Evolutionary conservation across 2,888 invertebrate species (phyloP).

Genomic region (Proisotoma minuta): DNA sequence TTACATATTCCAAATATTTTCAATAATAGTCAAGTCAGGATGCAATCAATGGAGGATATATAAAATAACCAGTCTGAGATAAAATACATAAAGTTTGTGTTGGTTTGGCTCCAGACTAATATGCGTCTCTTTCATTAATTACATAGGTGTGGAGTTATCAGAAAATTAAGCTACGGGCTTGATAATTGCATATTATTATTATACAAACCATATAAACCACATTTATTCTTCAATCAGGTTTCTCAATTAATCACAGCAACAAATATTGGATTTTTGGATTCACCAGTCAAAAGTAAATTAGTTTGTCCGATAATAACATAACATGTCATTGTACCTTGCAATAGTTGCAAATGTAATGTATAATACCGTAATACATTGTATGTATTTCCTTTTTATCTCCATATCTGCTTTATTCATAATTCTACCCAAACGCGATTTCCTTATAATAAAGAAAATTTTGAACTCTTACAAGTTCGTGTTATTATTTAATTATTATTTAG

Average conservation of each 20-base stretch:
- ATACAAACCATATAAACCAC: neutral
- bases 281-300: neutral
- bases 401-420: no score
- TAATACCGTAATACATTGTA: no score
- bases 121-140: conserved; percentile 37
- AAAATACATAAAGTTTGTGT: conserved; percentile 18
- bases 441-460: neutral
- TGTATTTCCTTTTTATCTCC: no score
- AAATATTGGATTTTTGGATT: neutral
- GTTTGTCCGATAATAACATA: neutral
- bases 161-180: conserved; percentile 40
- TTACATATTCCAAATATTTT: no score
- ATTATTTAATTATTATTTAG: conserved; percentile 5
- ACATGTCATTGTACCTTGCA: neutral
- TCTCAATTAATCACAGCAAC: neutral
- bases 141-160: conserved; percentile 42
- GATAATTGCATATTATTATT: conserved; percentile 33
- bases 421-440: neutral
- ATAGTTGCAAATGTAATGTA: no score
- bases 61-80: no score
- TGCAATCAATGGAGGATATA: no score
- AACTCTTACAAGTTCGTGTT: neutral
- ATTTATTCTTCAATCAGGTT: neutral
- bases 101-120: conserved; percentile 23
- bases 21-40: no score